Percentiles rank a stretch among this genome's conserved stretches.
These are phyloP conservation scores for Tetheella fluctuosa DNA, from an alignment of 2,888 invertebrate species.

Conservation along the genomic window DNA sequence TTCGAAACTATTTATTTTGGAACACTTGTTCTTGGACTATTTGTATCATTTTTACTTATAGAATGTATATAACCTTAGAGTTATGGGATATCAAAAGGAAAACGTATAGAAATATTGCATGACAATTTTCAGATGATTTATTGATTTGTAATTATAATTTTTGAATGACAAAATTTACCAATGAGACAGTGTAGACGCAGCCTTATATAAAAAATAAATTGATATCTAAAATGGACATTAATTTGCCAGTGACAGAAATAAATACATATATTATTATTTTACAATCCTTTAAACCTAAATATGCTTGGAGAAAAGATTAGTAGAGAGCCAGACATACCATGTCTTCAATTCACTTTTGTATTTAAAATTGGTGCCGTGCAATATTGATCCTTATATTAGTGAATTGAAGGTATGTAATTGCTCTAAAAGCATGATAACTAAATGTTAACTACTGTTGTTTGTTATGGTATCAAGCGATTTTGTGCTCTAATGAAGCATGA, in stretches of 20 bases:
- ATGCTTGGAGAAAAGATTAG: conserved; percentile 37
- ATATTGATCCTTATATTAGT: conserved; percentile 54
- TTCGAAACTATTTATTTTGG: too few relatives aligned
- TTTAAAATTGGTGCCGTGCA: conserved; percentile 52
- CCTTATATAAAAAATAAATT: not conserved
- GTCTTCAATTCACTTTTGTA: conserved; percentile 76
- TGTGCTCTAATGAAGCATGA: conserved; percentile 50
- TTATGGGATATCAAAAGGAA: conserved; percentile 18
- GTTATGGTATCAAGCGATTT: conserved; percentile 50
- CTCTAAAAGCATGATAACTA: conserved; percentile 81
- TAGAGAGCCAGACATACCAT: conserved; percentile 83
- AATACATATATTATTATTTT: not conserved
- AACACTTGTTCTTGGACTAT: too few relatives aligned
- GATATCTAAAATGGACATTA: too few relatives aligned
- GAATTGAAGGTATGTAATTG: conserved; percentile 82
- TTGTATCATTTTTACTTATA: too few relatives aligned
- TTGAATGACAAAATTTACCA: not conserved
- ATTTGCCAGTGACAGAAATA: too few relatives aligned
- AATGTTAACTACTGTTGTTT: conserved; percentile 41
- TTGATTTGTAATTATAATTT: too few relatives aligned
- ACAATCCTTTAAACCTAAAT: conserved; percentile 7
- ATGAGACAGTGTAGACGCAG: not conserved
- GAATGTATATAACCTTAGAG: too few relatives aligned
- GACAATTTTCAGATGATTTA: not conserved
- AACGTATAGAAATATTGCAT: not conserved